A percentile compares a stretch with the other conserved stretches of the same genome.
Evolutionary conservation across 1,140 invertebrate genomes (phyloP).

Genomic region (Panulirus ornatus): DNA sequence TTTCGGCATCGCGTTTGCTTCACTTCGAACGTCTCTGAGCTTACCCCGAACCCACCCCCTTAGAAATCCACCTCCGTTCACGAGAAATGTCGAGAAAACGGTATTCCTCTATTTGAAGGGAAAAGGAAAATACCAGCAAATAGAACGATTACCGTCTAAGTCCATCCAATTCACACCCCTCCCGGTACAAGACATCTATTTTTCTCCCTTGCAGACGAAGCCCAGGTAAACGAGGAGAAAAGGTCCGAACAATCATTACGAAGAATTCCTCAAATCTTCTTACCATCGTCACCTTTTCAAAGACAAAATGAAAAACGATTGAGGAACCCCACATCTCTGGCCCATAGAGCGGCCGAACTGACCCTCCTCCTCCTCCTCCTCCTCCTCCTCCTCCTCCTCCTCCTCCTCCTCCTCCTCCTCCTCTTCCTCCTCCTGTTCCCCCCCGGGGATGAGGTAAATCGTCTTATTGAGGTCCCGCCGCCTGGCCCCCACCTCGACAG

Average conservation of each 20-base stretch:
- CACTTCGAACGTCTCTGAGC: not conserved
- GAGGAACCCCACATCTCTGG: conserved; percentile 43
- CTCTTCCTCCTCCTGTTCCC: not conserved
- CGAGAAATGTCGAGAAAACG: no score
- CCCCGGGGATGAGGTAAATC: conserved; percentile 27
- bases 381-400: not conserved
- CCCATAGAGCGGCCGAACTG: not conserved
- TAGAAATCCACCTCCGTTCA: not conserved
- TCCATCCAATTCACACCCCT: conserved; percentile 56
- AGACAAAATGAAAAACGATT: conserved; percentile 71
- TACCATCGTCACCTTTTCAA: conserved; percentile 68
- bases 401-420: not conserved
- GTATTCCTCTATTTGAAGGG: not conserved
- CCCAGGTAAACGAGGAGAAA: conserved; percentile 61
- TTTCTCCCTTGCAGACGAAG: conserved; percentile 31
- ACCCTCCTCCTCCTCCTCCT: no score
- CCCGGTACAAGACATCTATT: conserved; percentile 45
- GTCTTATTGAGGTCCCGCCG: conserved; percentile 47
- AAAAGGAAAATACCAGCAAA: conserved; percentile 34
- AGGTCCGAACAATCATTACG: conserved; percentile 62
- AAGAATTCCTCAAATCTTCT: conserved; percentile 55
- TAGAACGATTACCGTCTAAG: conserved; percentile 50
- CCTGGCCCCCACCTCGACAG: not conserved
- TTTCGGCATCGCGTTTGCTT: conserved; percentile 4
- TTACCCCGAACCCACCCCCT: no score